Percentiles rank a stretch among this genome's conserved stretches.
Evolutionary conservation across 2,888 invertebrate genomes (phyloP).

Genomic region (Lasioglossum figueresi): DNA sequence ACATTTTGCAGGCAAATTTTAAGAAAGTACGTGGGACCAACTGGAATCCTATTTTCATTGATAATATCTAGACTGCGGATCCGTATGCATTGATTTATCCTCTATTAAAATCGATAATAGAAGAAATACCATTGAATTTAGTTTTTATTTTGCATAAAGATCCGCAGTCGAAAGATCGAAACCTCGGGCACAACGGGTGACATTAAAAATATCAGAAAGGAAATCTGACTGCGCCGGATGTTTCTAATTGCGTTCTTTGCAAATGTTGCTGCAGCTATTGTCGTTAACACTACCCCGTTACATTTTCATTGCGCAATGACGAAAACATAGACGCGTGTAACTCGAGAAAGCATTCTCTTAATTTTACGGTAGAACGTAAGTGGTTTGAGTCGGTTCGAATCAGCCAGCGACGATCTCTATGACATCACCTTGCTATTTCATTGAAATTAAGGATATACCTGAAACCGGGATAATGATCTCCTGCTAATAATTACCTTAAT

Average conservation of each 20-base stretch:
- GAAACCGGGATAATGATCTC: constrained; percentile 7
- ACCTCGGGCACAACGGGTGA: not conserved
- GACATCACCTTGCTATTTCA: constrained; percentile 14
- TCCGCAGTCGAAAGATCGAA: not conserved
- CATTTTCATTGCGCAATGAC: not conserved
- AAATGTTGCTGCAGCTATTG: not conserved
- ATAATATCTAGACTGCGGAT: too few species aligned
- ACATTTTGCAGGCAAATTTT: too few species aligned
- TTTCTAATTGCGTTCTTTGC: not conserved
- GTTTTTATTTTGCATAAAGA: too few species aligned
- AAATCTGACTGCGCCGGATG: not conserved
- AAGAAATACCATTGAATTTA: too few species aligned
- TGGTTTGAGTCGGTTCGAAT: constrained; percentile 11
- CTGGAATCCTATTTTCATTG: too few species aligned
- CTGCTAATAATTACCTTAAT: constrained; percentile 24
- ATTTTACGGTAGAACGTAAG: not conserved
- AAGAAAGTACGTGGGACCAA: too few species aligned
- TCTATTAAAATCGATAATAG: too few species aligned
- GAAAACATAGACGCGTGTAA: not conserved
- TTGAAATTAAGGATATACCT: not conserved
- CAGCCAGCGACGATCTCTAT: not conserved
- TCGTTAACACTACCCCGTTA: not conserved
- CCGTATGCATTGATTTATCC: too few species aligned
- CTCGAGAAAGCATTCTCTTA: not conserved
- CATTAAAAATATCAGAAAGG: not conserved